Evolutionary conservation across 2,113 vertebrate species (phyloP).

Genomic region (Elephantulus edwardii): DNA sequence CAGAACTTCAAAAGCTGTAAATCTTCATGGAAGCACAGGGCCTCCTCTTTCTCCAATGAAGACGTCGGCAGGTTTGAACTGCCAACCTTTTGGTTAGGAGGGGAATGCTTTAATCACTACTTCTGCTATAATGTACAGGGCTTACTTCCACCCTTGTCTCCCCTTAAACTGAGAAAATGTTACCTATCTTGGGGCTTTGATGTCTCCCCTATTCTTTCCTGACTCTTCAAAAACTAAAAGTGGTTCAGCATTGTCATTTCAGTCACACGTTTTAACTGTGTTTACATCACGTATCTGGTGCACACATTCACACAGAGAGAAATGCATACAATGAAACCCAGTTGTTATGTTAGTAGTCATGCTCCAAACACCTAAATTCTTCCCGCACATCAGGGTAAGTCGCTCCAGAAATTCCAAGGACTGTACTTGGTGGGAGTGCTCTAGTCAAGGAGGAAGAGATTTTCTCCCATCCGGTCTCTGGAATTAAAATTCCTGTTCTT

Average conservation of each 20-base stretch:
- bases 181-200: not conserved
- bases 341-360: not conserved
- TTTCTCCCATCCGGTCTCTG: slow-evolving; percentile 18
- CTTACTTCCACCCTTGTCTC: not conserved
- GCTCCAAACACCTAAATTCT: not conserved
- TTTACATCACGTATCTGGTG: not conserved
- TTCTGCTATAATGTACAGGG: not conserved
- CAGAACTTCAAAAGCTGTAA: too few species aligned
- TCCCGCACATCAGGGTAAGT: not conserved
- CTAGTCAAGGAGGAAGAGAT: slow-evolving; percentile 25
- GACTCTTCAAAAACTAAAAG: not conserved
- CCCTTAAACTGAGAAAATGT: not conserved
- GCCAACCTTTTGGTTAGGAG: too few species aligned
- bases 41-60: not conserved
- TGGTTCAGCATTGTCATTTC: not conserved
- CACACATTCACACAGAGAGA: not conserved
- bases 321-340: not conserved
- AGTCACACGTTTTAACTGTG: not conserved
- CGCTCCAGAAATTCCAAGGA: not conserved
- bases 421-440: not conserved
- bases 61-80: too few species aligned
- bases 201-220: not conserved
- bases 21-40: too few species aligned
- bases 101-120: too few species aligned
- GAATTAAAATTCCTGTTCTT: slow-evolving; percentile 47